Percentiles rank a stretch among this genome's conserved stretches.
Evolutionary conservation across 2,113 vertebrate species (phyloP).

Genomic region (Pterocles gutturalis): DNA sequence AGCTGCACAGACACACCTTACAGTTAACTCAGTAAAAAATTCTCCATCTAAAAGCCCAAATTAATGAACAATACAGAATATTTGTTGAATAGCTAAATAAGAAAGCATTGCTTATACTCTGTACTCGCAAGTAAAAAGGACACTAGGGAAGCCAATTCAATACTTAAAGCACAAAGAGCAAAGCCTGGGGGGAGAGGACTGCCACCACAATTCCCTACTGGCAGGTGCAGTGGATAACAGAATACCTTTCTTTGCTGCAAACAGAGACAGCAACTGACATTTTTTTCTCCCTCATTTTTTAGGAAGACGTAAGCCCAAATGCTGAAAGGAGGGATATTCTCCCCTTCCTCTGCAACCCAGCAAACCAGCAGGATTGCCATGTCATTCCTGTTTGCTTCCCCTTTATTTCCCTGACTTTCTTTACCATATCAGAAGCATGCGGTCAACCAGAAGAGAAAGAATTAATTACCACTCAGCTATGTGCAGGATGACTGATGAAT

Average conservation of each 20-base stretch:
- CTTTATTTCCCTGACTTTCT: neutral
- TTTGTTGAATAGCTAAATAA: neutral
- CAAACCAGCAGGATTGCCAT: neutral
- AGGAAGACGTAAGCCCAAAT: neutral
- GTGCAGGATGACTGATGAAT: neutral
- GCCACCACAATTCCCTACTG: neutral
- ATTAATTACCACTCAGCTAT: constrained; percentile 7
- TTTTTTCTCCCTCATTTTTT: neutral
- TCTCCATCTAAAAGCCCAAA: neutral
- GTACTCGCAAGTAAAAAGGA: neutral
- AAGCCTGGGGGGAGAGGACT: neutral
- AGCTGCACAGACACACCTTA: neutral
- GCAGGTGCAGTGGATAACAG: neutral
- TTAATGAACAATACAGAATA: neutral
- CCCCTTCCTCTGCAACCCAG: neutral
- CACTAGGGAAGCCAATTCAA: neutral
- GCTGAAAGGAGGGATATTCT: neutral
- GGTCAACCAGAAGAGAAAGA: constrained; percentile 15
- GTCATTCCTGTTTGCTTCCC: neutral
- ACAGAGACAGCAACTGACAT: neutral
- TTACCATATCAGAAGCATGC: neutral
- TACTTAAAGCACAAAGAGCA: neutral
- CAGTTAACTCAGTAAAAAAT: neutral
- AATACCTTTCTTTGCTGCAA: neutral
- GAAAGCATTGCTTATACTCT: neutral